phyloP scores from a whole-genome alignment of 2,113 vertebrate genomes.

The Brachypodius melanocephalos region DNA sequence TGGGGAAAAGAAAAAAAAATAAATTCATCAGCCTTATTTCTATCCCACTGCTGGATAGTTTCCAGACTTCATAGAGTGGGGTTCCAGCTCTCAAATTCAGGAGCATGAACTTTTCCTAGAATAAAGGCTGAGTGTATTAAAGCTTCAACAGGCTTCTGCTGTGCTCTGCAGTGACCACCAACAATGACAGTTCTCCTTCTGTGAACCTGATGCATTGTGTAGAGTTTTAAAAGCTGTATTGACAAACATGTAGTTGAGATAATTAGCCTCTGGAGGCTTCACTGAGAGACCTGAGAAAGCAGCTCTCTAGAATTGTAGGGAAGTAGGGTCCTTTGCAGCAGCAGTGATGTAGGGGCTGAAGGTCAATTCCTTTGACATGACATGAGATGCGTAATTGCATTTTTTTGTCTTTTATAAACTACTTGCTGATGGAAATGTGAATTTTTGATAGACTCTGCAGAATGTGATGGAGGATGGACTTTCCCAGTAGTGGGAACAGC shows the following conservation, averaged over 20 bases:
- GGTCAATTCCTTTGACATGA: neutral
- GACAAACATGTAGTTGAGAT: neutral
- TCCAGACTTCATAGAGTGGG: neutral
- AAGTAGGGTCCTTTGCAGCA: neutral
- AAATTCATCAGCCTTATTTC: neutral
- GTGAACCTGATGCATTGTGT: neutral
- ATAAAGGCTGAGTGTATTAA: neutral
- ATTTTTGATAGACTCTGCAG: neutral
- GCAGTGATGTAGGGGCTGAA: neutral
- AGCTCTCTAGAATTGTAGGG: neutral
- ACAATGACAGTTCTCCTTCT: neutral
- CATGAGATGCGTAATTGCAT: neutral
- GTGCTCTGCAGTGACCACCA: neutral
- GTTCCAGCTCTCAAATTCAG: neutral
- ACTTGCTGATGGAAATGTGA: neutral
- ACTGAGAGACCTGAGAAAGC: neutral
- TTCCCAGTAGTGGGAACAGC: neutral
- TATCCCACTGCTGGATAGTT: neutral
- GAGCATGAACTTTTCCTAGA: slow-evolving; percentile 10
- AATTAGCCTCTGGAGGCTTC: slow-evolving; percentile 14
- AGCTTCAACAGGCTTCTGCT: slow-evolving; percentile 25
- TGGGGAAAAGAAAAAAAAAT: neutral
- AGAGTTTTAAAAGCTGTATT: slow-evolving; percentile 30
- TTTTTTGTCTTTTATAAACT: neutral
- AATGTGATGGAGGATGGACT: neutral